Base-by-base conservation (phyloP, 2,888 invertebrate species). In the Pelosia muscerda region DNA sequence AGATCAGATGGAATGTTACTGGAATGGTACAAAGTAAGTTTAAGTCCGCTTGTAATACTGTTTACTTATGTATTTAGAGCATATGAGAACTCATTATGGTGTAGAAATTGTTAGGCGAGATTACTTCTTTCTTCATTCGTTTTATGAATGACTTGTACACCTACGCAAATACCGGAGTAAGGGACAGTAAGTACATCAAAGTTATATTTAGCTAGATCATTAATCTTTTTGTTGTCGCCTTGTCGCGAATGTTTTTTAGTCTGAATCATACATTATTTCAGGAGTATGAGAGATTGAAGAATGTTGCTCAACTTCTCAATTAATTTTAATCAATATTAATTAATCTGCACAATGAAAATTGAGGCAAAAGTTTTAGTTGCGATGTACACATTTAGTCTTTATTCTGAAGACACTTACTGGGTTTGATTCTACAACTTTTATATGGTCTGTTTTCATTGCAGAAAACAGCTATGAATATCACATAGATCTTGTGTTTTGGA, bases 1-100 rank as follows among this genome's bases (percentile, higher is more conserved):
- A 83, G 75, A 79, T 83, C 87, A 90, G 85, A 91, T 92, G 92
- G 92, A 91, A 90, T 90, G 86, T 85, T 81, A 79, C 84, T 83
- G 77, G 82, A 79, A 81, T 88, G 77, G 77, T 85, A 87, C 85
- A 86, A 85, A 87, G 93, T 93, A 81, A 81, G 92, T 88, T 79
- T 6, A 28, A n/a, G 57, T 31, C 28, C 71, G 65, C 65, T 74
- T 55, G 63, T 68, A 63, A 49, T 68, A 68, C 56, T 76, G 69
- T 77, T 74, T 79, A 74, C 68, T 23, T 77, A 69, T 0, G 53
- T 68, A 71, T 55, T 71, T 68, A 69, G 63, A 58, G 38, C 65
- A 60, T 26, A 59, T 63, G 63, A 56, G 38, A 42, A 53, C 57
- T 59, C 15, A 63, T 31, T 55, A 25, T 26, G n/a, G 8, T 28